Conservation (phyloP, 2,113 vertebrate species). For the Thunnus thynnus region DNA sequence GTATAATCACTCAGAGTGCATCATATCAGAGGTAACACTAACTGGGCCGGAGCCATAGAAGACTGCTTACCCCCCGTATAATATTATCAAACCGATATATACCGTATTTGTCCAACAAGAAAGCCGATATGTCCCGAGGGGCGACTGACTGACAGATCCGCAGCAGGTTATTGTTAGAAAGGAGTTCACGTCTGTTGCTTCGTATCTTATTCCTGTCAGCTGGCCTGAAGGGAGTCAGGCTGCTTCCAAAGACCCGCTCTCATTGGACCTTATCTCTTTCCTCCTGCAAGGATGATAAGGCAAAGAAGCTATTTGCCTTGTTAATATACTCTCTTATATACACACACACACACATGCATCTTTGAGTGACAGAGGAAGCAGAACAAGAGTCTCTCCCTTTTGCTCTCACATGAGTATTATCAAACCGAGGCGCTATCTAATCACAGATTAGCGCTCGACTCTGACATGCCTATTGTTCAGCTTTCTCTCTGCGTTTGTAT, state of each 20-base stretch:
- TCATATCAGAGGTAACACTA: not conserved
- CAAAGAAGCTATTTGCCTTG: constrained; percentile 71
- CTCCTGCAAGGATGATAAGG: constrained; percentile 59
- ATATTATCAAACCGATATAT: not conserved
- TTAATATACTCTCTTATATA: constrained; percentile 56
- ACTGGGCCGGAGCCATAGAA: constrained; percentile 6
- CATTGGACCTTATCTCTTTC: constrained; percentile 67
- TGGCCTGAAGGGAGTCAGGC: constrained; percentile 41
- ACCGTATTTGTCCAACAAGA: not conserved
- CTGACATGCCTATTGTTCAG: constrained; percentile 62
- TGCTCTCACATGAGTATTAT: constrained; percentile 64
- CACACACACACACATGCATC: not conserved
- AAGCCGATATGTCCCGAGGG: constrained; percentile 15
- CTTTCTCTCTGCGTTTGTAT: constrained; percentile 32
- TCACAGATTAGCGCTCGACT: constrained; percentile 70
- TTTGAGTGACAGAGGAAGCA: constrained; percentile 64
- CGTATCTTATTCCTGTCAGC: constrained; percentile 51
- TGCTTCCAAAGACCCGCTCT: constrained; percentile 24
- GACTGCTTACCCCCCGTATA: not conserved
- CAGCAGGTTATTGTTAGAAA: constrained; percentile 61
- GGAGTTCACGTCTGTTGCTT: constrained; percentile 43
- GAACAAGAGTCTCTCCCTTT: constrained; percentile 48
- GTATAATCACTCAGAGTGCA: not conserved
- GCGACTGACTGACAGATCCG: constrained; percentile 21
- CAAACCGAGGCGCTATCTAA: constrained; percentile 53